These are phyloP conservation scores for Delia radicum DNA, from an alignment of 1,140 invertebrate genomes.

Conservation along the genomic window DNA sequence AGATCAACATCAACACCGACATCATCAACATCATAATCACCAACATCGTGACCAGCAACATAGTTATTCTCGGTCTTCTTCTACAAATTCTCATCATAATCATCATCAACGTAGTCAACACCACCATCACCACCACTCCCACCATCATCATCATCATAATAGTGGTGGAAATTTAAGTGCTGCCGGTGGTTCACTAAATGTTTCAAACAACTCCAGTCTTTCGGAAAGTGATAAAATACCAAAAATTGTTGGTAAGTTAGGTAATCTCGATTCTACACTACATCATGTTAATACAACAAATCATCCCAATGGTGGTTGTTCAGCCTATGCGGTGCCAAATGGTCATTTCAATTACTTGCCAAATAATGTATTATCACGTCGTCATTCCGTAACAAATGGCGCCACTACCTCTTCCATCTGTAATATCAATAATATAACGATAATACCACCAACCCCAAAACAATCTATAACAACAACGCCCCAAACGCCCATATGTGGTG, in stretches of 20 bases:
- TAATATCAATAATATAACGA: background rate
- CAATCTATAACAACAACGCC: background rate
- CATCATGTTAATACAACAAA: slow-evolving; percentile 29
- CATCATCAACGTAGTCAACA: slow-evolving; percentile 30
- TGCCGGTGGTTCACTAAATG: slow-evolving; percentile 23
- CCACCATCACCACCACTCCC: slow-evolving; percentile 31
- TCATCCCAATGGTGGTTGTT: slow-evolving; percentile 34
- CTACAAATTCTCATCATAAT: slow-evolving; percentile 23
- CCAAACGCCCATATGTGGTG: slow-evolving; percentile 12
- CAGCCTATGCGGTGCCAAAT: slow-evolving; percentile 34
- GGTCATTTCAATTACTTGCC: slow-evolving; percentile 36
- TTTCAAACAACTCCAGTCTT: slow-evolving; percentile 25
- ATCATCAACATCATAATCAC: slow-evolving; percentile 25
- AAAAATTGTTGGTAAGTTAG: slow-evolving; percentile 56
- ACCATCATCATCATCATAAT: slow-evolving; percentile 33
- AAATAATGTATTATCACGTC: slow-evolving; percentile 38
- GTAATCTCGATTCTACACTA: slow-evolving; percentile 46
- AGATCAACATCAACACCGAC: slow-evolving; percentile 22
- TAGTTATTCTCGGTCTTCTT: slow-evolving; percentile 20
- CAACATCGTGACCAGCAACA: slow-evolving; percentile 31
- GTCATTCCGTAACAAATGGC: slow-evolving; percentile 45
- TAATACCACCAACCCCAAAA: background rate
- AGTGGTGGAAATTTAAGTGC: background rate
- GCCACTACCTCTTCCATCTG: background rate
- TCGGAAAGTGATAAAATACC: slow-evolving; percentile 55